A percentile compares a stretch with the other conserved stretches of the same genome.
phyloP scores from a whole-genome alignment of 2,113 vertebrate species.

The Numenius arquata region DNA sequence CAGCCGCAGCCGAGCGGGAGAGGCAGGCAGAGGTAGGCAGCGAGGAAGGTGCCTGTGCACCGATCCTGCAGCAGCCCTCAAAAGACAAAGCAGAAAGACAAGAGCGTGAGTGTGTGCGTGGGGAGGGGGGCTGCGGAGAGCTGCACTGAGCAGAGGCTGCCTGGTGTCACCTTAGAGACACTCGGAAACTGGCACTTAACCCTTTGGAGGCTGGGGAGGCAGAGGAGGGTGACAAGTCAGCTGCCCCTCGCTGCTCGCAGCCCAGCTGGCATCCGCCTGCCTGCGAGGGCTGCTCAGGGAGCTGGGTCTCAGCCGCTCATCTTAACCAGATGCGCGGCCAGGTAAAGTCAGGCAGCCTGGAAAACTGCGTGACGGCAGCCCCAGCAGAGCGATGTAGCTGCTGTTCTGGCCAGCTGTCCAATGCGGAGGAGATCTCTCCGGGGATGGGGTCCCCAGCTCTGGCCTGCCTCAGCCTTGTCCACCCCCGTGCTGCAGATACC shows the following conservation, averaged over 20 bases:
- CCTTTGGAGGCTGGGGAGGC: not conserved
- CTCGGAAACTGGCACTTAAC: conserved; percentile 52
- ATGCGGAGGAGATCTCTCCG: accelerated
- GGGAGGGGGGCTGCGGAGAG: conserved; percentile 22
- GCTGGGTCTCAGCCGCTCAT: not conserved
- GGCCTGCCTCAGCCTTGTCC: not conserved
- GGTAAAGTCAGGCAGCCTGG: not conserved
- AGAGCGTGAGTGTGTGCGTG: conserved; percentile 5
- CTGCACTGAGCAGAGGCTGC: not conserved
- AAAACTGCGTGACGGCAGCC: not conserved
- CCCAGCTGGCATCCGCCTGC: not conserved
- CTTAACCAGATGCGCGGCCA: not conserved
- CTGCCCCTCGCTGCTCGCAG: accelerated
- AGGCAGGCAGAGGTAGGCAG: not conserved
- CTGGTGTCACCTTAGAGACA: conserved; percentile 70
- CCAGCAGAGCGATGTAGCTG: not conserved
- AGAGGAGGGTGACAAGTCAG: not conserved
- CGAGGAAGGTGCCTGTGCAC: not conserved
- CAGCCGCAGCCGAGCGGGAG: not conserved
- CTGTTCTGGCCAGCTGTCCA: not conserved
- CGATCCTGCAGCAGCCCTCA: conserved; percentile 13
- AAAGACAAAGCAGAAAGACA: conserved; percentile 24
- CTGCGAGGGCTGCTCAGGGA: not conserved
- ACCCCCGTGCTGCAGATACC: accelerated
- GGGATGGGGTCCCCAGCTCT: not conserved